These are phyloP conservation scores for Hypocryptadius cinnamomeus DNA, from an alignment of 2,113 vertebrate species.

Conservation along the genomic window DNA sequence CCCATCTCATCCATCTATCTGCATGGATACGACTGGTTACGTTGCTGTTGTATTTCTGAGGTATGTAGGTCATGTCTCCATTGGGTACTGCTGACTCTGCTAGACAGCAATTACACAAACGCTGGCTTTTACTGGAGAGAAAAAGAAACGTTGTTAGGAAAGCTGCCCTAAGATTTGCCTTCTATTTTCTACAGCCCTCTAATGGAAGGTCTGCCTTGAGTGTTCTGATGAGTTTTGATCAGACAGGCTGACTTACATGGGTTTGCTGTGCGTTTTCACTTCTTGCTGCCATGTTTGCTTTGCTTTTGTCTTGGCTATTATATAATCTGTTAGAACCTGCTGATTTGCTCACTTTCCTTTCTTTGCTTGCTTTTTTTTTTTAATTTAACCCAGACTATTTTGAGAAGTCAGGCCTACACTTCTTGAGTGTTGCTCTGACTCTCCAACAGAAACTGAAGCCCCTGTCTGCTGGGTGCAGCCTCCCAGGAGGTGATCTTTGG, in stretches of 20 bases:
- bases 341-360: neutral
- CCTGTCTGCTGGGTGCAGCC: neutral
- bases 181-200: neutral
- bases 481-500: neutral
- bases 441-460: neutral
- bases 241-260: neutral
- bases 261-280: neutral
- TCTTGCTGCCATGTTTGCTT: neutral
- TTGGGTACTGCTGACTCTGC: slow-evolving; percentile 44
- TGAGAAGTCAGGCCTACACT: neutral
- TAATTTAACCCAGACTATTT: neutral
- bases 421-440: neutral
- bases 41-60: slow-evolving; percentile 12
- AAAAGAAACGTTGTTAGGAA: neutral
- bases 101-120: slow-evolving; percentile 9
- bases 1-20: neutral
- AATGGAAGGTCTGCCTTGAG: neutral
- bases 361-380: neutral
- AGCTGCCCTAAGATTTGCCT: neutral
- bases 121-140: neutral
- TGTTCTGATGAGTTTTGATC: neutral
- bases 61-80: slow-evolving; percentile 56
- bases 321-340: neutral
- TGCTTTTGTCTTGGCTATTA: slow-evolving; percentile 1
- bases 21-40: neutral